These are phyloP conservation scores for Athripsodes cinereus DNA, from an alignment of 2,888 invertebrate genomes.

Conservation along the genomic window DNA sequence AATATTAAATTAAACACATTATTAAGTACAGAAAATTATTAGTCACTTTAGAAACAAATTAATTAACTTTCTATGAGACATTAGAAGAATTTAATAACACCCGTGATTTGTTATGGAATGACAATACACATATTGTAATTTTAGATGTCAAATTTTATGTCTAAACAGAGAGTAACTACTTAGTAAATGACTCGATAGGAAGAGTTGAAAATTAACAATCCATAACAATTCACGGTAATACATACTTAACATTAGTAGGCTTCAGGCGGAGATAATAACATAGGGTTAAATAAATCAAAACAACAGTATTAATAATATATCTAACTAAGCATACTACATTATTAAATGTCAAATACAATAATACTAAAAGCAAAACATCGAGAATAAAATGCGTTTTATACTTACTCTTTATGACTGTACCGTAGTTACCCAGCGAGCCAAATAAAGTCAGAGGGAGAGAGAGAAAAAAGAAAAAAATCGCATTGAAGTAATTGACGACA, in stretches of 20 bases:
- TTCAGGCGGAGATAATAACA: constrained; percentile 16
- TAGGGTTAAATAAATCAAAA: constrained; percentile 2
- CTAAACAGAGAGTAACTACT: not conserved
- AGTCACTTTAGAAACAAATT: constrained; percentile 7
- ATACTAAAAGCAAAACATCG: constrained; percentile 39
- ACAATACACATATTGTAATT: not conserved
- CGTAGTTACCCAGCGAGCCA: constrained; percentile 60
- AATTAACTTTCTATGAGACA: constrained; percentile 10
- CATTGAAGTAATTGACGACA: constrained; percentile 44
- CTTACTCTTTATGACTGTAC: constrained; percentile 65
- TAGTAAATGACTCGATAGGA: not conserved
- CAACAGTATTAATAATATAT: constrained; percentile 4
- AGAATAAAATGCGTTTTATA: constrained; percentile 55
- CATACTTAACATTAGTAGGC: constrained; percentile 4
- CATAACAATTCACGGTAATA: not conserved
- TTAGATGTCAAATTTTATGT: too few relatives aligned
- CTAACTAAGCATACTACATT: constrained; percentile 6
- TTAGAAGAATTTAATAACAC: constrained; percentile 1
- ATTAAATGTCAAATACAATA: not conserved
- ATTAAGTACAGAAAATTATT: constrained; percentile 7
- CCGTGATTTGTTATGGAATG: not conserved
- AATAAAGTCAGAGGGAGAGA: constrained; percentile 58
- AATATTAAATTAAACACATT: constrained; percentile 12
- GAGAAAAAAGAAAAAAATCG: constrained; percentile 53
- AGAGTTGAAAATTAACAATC: not conserved